Evolutionary conservation across 92 coral and sea anemone species (phyloP), one percentile per base, ranked within the genome.

Genomic region (Epizoanthus stellaris): DNA sequence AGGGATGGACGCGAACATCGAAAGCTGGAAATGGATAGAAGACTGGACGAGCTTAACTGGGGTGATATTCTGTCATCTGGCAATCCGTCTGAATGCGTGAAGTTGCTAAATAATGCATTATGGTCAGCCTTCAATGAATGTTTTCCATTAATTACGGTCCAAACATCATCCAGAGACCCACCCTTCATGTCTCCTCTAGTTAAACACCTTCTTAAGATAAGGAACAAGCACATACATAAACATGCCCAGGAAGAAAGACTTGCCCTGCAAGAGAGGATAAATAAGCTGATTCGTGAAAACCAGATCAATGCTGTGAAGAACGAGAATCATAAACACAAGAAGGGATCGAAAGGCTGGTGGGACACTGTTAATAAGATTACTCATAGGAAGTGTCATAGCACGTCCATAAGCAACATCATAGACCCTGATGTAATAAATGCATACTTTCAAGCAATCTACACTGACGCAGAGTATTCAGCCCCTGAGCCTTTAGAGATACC

Each of bases 371-470:
- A 92, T 53, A 82, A 69, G 63, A 92, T 89, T 42, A 87, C 89
- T 7, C 91, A 85, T 15, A 87, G 91, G 82, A 84, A 88, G 53
- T 59, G 80, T 47, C 40, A 77, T 40, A 72, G 77, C 45, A 84
- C 25, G 47, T 23, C 40, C 45, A 54, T 85, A 38, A 81, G 88
- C 77, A n/a, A 61, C 2, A 69, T 82, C 19, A 54, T 88, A 4
- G 49, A 47, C 53, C 87, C 82, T 49, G 76, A 75, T 11, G 86
- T 91, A 19, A 91, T 91, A 19, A 91, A 91, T 65, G 59, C 75
- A 21, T 81, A 88, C 45, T 90, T 93, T 25, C 90, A 87, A 56
- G 68, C 88, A 10, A 82, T 90, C 34, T 87, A 85, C 58, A 90
- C 90, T 64, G 90, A 90, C 23, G 75, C 81, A 1, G 72, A 73